Evolutionary conservation across 1,140 invertebrate species (phyloP).

Genomic region (Gryllus bimaculatus): DNA sequence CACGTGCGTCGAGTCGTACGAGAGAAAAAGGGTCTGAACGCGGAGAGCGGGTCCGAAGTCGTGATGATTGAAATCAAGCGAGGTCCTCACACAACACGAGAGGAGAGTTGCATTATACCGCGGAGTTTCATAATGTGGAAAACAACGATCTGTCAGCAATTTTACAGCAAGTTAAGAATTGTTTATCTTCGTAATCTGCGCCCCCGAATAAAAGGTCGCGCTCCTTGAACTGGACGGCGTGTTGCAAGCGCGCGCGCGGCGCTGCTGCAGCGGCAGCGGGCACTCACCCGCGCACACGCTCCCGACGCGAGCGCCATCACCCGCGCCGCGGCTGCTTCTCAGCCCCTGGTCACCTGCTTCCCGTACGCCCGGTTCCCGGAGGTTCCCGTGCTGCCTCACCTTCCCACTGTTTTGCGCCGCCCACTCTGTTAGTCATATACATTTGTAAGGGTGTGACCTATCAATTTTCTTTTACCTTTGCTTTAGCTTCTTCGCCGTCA

Average conservation of each 20-base stretch:
- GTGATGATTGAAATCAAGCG: not conserved
- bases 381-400: too few relatives aligned
- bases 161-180: not conserved
- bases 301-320: not conserved
- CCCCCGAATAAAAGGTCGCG: not conserved
- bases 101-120: not conserved
- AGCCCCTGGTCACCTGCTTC: too few relatives aligned
- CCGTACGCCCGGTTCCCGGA: too few relatives aligned
- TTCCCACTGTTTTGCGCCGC: too few relatives aligned
- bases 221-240: not conserved
- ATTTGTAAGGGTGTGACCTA: too few relatives aligned
- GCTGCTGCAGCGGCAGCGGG: too few relatives aligned
- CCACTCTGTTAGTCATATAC: too few relatives aligned
- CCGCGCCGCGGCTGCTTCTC: too few relatives aligned
- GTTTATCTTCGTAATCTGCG: not conserved
- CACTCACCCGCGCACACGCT: not conserved
- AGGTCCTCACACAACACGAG: not conserved
- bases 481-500: too few relatives aligned
- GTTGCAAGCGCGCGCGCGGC: not conserved
- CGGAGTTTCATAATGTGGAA: not conserved
- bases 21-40: too few relatives aligned
- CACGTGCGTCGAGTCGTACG: too few relatives aligned
- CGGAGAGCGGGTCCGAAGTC: not conserved
- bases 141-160: conserved; percentile 4
- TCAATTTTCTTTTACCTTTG: too few relatives aligned